phyloP scores from a whole-genome alignment of 2,797 vertebrate genomes.

The Heliangelus exortis region DNA sequence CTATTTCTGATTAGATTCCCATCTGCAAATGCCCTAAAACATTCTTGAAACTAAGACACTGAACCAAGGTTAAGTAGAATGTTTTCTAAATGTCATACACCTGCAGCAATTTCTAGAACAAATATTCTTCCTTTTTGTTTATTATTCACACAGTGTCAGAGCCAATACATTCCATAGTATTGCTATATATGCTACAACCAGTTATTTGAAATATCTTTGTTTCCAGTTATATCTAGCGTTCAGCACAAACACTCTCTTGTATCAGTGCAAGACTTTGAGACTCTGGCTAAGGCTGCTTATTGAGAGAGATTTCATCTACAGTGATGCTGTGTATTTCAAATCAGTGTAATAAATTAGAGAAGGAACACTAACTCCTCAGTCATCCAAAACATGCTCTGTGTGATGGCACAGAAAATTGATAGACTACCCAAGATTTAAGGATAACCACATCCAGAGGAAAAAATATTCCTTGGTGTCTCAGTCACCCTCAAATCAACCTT shows the following conservation, averaged over 20 bases:
- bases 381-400: background rate
- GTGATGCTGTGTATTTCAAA: background rate
- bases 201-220: background rate
- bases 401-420: background rate
- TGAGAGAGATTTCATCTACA: background rate
- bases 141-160: background rate
- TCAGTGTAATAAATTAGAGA: background rate
- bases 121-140: background rate
- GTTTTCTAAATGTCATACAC: background rate
- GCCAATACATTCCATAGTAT: background rate
- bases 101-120: background rate
- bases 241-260: background rate
- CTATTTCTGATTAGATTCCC: constrained; percentile 9
- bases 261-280: background rate
- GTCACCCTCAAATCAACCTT: background rate
- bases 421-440: background rate
- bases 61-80: background rate
- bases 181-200: background rate
- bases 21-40: constrained; percentile 1
- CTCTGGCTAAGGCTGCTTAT: background rate
- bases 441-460: background rate
- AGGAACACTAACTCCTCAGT: background rate
- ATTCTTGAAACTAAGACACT: background rate
- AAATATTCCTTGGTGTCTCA: background rate
- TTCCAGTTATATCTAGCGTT: background rate